A percentile compares a stretch with the other conserved stretches of the same genome.
phyloP scores from a whole-genome alignment of 2,888 invertebrate genomes.

The Mimas tiliae region DNA sequence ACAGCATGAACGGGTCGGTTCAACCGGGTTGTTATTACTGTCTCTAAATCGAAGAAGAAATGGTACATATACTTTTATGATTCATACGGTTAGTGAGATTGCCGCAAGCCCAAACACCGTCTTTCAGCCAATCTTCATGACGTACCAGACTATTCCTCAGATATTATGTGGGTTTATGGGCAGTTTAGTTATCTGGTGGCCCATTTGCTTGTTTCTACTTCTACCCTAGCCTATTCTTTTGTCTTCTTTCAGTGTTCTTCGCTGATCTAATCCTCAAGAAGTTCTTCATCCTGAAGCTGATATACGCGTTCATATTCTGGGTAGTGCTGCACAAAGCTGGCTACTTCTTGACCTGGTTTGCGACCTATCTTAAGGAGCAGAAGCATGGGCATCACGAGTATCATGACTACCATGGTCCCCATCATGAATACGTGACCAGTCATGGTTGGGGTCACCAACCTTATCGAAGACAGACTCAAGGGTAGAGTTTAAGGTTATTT shows the following conservation, averaged over 20 bases:
- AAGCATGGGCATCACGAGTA: constrained; percentile 58
- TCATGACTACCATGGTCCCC: constrained; percentile 46
- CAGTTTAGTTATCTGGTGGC: too few species aligned
- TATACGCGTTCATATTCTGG: constrained; percentile 76
- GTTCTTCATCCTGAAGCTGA: constrained; percentile 71
- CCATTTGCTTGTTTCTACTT: neutral
- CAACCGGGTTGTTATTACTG: too few species aligned
- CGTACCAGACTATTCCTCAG: too few species aligned
- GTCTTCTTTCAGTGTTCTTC: constrained; percentile 65
- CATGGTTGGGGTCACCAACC: constrained; percentile 32
- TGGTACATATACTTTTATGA: too few species aligned
- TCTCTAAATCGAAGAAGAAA: too few species aligned
- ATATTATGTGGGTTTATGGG: too few species aligned
- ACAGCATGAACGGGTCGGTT: too few species aligned
- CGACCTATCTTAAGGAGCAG: constrained; percentile 70
- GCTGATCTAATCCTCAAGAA: constrained; percentile 75
- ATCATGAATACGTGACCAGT: constrained; percentile 48
- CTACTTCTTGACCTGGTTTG: constrained; percentile 76
- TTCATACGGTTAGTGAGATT: too few species aligned
- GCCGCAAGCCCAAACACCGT: too few species aligned
- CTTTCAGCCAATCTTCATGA: too few species aligned
- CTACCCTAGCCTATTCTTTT: neutral
- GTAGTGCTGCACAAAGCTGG: constrained; percentile 76
- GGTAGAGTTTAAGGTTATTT: neutral
- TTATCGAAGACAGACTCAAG: constrained; percentile 25